A percentile compares a stretch with the other conserved stretches of the same genome.
Conservation (phyloP, 1,140 invertebrate species). For the Helicorthomorpha holstii region DNA sequence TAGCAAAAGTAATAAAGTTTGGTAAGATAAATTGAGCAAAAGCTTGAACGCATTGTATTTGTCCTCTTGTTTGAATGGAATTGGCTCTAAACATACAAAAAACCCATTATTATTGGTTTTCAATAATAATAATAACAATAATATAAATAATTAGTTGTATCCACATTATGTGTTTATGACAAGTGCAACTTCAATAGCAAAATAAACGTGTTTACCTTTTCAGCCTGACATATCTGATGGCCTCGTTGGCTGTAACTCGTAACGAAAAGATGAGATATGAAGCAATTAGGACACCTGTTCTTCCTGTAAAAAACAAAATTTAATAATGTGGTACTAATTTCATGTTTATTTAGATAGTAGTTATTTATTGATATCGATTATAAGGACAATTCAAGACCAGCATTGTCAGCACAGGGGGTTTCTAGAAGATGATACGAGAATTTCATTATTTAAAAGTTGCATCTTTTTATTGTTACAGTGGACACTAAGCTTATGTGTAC, state of each 20-base stretch:
- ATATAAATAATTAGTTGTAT: background rate
- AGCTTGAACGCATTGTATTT: slow-evolving; percentile 60
- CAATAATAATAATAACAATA: background rate
- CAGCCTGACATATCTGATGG: slow-evolving; percentile 60
- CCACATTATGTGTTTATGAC: background rate
- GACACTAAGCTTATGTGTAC: no score
- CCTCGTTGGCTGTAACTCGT: slow-evolving; percentile 51
- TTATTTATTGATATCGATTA: no score
- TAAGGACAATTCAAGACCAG: no score
- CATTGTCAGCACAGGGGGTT: no score
- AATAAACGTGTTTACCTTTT: slow-evolving; percentile 31
- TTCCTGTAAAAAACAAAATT: slow-evolving; percentile 27
- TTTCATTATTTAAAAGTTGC: no score
- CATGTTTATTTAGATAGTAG: background rate
- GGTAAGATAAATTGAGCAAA: slow-evolving; percentile 66
- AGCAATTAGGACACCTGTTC: slow-evolving; percentile 71
- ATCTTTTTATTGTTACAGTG: no score
- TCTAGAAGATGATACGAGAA: no score
- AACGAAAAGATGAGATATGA: slow-evolving; percentile 67
- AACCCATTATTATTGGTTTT: slow-evolving; percentile 4
- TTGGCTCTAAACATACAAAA: slow-evolving; percentile 30
- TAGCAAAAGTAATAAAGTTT: slow-evolving; percentile 54
- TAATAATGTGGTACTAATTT: background rate
- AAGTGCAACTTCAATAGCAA: background rate
- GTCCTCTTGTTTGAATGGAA: slow-evolving; percentile 62